phyloP scores from a whole-genome alignment of 1,140 invertebrate genomes.

The Cepaea nemoralis region DNA sequence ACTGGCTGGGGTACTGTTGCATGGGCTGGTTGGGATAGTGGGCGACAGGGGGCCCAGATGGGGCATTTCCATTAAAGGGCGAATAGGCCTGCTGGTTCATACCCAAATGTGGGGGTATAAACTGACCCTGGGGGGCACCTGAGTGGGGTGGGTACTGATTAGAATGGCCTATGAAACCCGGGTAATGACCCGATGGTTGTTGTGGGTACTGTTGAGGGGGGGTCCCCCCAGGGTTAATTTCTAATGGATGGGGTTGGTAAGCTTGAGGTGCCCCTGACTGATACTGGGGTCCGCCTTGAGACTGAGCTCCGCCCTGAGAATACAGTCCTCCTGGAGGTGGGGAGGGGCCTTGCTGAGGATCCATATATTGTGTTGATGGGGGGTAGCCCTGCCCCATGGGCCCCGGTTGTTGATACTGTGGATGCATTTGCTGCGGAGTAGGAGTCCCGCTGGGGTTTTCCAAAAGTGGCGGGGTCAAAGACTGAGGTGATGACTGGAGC shows the following conservation, averaged over 20 bases:
- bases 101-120: not conserved
- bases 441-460: conserved; percentile 25
- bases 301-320: not conserved
- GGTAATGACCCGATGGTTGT: not conserved
- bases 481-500: not conserved
- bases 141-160: conserved; percentile 28
- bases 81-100: conserved; percentile 31
- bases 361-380: not conserved
- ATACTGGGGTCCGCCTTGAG: not conserved
- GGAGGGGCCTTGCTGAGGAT: not conserved
- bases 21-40: conserved; percentile 2
- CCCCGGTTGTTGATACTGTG: not conserved
- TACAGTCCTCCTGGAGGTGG: conserved; percentile 4
- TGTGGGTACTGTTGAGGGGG: conserved; percentile 22
- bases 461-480: conserved; percentile 24
- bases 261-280: not conserved
- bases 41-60: not conserved
- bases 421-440: not conserved
- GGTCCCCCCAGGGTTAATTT: not conserved
- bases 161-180: conserved; percentile 19
- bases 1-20: conserved; percentile 22
- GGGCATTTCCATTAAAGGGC: not conserved
- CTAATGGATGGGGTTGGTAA: conserved; percentile 23
- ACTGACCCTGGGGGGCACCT: conserved; percentile 13
- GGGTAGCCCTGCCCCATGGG: conserved; percentile 19